Percentiles rank a stretch among this genome's conserved stretches.
These are phyloP conservation scores for Phoenicopterus ruber DNA, from an alignment of 2,113 vertebrate species.

Conservation along the genomic window DNA sequence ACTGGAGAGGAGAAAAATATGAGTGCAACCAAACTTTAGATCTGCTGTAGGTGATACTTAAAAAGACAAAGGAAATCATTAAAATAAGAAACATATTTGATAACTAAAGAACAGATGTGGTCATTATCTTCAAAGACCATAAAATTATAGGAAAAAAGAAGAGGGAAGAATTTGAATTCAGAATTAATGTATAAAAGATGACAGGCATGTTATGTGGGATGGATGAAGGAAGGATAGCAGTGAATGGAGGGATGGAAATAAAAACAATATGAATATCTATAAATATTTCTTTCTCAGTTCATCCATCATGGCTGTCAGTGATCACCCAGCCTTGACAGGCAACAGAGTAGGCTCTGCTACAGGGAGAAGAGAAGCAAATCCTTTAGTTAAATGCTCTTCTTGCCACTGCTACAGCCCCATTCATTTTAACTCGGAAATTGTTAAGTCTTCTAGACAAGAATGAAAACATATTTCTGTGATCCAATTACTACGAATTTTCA, in stretches of 20 bases:
- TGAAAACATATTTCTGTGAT: neutral
- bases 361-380: neutral
- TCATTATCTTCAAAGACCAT: conserved; percentile 50
- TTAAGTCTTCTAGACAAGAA: neutral
- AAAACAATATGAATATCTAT: conserved; percentile 55
- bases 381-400: neutral
- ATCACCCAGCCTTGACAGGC: neutral
- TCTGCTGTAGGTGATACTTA: conserved; percentile 28
- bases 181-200: conserved; percentile 36
- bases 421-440: neutral
- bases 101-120: conserved; percentile 51
- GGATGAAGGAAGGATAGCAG: conserved; percentile 7
- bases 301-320: conserved; percentile 11
- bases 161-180: conserved; percentile 6
- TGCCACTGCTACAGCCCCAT: rapidly evolving
- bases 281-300: conserved; percentile 32
- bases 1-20: neutral
- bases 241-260: conserved; percentile 7
- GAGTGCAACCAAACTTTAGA: neutral
- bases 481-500: neutral
- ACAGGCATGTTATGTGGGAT: neutral
- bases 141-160: conserved; percentile 8
- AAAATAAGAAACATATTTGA: conserved; percentile 62
- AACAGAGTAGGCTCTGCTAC: neutral
- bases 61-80: conserved; percentile 42